Evolutionary conservation across 2,797 vertebrate genomes (phyloP).

Genomic region (Falco rusticolus): DNA sequence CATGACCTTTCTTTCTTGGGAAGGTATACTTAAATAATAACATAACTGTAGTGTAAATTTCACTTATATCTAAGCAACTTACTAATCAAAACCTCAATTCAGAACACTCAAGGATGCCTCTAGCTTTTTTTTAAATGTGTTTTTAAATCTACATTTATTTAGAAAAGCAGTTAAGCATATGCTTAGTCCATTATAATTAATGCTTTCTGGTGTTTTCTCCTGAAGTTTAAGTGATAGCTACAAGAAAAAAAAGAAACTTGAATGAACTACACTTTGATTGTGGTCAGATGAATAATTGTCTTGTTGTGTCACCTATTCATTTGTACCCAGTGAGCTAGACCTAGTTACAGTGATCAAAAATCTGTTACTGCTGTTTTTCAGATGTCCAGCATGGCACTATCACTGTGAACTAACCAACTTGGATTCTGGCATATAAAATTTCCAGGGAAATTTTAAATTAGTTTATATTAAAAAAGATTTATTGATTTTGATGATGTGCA

Average conservation of each 20-base stretch:
- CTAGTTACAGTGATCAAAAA: not conserved
- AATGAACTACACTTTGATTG: not conserved
- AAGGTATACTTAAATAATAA: not conserved
- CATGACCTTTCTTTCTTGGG: not conserved
- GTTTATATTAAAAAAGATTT: not conserved
- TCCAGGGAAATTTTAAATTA: not conserved
- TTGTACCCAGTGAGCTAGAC: not conserved
- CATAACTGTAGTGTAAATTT: not conserved
- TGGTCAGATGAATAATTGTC: not conserved
- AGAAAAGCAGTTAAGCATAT: not conserved
- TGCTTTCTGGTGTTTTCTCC: not conserved
- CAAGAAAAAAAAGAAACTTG: not conserved
- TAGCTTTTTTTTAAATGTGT: not conserved
- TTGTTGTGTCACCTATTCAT: not conserved
- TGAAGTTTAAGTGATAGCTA: not conserved
- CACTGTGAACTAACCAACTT: not conserved
- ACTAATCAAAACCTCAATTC: not conserved
- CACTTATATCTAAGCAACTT: not conserved
- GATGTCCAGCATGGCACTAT: not conserved
- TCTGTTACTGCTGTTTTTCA: fast-evolving
- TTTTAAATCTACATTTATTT: not conserved
- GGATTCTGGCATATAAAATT: not conserved
- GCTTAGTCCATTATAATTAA: not conserved
- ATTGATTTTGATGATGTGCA: not conserved
- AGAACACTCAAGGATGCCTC: not conserved